These are phyloP conservation scores for Macropodus opercularis DNA, from an alignment of 2,797 vertebrate genomes.

Conservation along the genomic window DNA sequence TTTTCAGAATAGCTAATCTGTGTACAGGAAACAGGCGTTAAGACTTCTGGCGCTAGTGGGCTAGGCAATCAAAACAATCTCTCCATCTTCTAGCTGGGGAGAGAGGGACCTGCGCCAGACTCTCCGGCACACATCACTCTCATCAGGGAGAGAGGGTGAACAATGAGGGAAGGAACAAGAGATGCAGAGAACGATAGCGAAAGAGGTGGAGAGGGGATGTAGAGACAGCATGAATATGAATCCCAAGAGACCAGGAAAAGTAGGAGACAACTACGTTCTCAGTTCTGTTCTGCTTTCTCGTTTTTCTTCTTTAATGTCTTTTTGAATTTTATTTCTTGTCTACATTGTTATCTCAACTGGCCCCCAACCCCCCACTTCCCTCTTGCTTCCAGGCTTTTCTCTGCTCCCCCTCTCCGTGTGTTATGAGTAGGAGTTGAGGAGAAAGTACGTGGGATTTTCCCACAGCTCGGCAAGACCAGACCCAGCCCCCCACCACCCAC, in stretches of 20 bases:
- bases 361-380: slow-evolving; percentile 3
- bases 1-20: slow-evolving; percentile 70
- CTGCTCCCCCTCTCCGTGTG: slow-evolving; percentile 41
- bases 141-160: slow-evolving; percentile 15
- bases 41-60: slow-evolving; percentile 76
- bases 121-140: slow-evolving; percentile 41
- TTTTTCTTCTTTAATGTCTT: background rate
- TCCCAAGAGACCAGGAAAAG: background rate
- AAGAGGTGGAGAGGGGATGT: slow-evolving; percentile 12
- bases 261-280: background rate
- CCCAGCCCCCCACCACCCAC: slow-evolving; percentile 60
- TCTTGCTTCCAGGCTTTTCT: slow-evolving; percentile 23
- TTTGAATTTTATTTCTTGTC: slow-evolving; percentile 30
- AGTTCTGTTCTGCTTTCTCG: background rate
- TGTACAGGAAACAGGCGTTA: slow-evolving; percentile 73
- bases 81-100: slow-evolving; percentile 69
- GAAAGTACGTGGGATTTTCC: slow-evolving; percentile 85
- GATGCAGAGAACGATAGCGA: slow-evolving; percentile 30
- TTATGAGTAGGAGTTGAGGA: slow-evolving; percentile 62
- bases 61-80: slow-evolving; percentile 77
- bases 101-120: slow-evolving; percentile 47
- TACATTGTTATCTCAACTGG: slow-evolving; percentile 33
- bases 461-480: slow-evolving; percentile 73
- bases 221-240: background rate
- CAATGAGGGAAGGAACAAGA: slow-evolving; percentile 23